A percentile compares a stretch with the other conserved stretches of the same genome.
Evolutionary conservation across 2,888 invertebrate genomes (phyloP).

Genomic region (Sinotaia quadrata): DNA sequence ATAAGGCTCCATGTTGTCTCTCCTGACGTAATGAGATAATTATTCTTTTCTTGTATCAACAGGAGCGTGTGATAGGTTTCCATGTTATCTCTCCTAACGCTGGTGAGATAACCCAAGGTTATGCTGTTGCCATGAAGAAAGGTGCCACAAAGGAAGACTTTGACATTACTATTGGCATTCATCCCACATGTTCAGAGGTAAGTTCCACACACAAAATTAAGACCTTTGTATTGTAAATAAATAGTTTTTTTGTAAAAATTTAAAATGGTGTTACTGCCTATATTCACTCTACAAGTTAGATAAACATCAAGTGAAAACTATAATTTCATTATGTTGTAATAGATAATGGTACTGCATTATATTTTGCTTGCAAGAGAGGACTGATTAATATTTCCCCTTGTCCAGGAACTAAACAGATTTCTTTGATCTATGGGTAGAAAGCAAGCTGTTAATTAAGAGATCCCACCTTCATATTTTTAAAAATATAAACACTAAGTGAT

Average conservation of each 20-base stretch:
- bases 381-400: no score
- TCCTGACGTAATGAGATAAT: no score
- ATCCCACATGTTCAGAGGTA: conserved; percentile 78
- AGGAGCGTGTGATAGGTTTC: conserved; percentile 74
- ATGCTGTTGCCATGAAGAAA: conserved; percentile 75
- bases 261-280: not conserved
- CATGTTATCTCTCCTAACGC: conserved; percentile 78
- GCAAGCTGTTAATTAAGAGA: no score
- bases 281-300: not conserved
- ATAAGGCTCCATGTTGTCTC: no score
- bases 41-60: no score
- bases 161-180: conserved; percentile 77
- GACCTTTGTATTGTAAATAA: not conserved
- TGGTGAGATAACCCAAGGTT: conserved; percentile 79
- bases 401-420: no score
- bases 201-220: not conserved
- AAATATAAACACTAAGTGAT: no score
- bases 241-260: not conserved
- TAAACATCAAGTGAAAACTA: not conserved
- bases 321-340: not conserved
- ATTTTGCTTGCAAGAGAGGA: not conserved
- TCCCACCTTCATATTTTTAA: no score
- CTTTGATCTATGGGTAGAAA: no score
- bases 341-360: not conserved
- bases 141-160: conserved; percentile 76